Evolutionary conservation across 2,797 vertebrate species (phyloP).

Genomic region (Furcifer pardalis): DNA sequence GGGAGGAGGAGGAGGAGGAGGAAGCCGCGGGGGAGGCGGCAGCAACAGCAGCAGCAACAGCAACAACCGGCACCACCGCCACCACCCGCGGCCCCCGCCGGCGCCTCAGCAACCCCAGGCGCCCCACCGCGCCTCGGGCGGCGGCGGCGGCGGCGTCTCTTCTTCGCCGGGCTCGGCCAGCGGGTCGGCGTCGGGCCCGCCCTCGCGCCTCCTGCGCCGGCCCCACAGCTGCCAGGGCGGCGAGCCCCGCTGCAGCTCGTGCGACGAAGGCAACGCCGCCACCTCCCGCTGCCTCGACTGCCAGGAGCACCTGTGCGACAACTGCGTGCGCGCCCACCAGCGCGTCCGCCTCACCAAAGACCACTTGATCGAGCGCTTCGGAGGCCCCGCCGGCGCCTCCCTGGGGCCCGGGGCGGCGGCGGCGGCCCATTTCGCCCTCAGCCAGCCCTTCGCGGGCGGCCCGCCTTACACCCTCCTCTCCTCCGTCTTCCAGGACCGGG

Average conservation of each 20-base stretch:
- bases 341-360: constrained; percentile 93
- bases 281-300: constrained; percentile 93
- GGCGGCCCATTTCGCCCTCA: constrained; percentile 55
- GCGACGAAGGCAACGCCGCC: constrained; percentile 89
- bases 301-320: constrained; percentile 93
- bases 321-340: constrained; percentile 92
- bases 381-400: constrained; percentile 66
- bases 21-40: constrained; percentile 64
- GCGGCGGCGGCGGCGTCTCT: too few species aligned
- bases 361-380: constrained; percentile 91
- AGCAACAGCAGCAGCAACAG: constrained; percentile 67
- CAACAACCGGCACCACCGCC: constrained; percentile 66
- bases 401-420: constrained; percentile 55
- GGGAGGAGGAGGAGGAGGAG: constrained; percentile 72
- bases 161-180: constrained; percentile 59
- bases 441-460: constrained; percentile 71
- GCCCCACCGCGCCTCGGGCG: constrained; percentile 47
- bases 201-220: constrained; percentile 70
- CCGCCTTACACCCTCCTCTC: constrained; percentile 87
- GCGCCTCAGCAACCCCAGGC: constrained; percentile 45
- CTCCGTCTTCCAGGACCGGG: constrained; percentile 86
- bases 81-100: constrained; percentile 50
- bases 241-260: constrained; percentile 89
- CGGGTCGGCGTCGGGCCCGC: constrained; percentile 58
- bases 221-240: constrained; percentile 78